phyloP scores from a whole-genome alignment of 1,140 invertebrate genomes.

The Meloidogyne exigua region DNA sequence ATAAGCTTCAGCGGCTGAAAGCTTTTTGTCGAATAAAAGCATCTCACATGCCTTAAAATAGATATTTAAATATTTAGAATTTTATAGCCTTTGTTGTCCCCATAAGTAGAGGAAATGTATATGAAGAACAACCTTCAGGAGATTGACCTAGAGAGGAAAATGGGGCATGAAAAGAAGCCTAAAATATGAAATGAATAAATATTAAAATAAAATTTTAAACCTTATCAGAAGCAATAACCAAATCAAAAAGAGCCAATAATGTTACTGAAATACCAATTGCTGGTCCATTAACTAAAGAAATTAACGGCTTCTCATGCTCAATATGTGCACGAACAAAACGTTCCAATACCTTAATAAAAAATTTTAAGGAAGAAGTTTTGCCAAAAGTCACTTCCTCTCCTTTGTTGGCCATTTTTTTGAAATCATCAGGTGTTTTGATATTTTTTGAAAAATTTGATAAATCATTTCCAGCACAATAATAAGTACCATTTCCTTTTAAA shows the following conservation, averaged over 20 bases:
- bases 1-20: slow-evolving; percentile 75
- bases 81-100: slow-evolving; percentile 72
- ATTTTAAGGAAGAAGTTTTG: slow-evolving; percentile 6
- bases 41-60: slow-evolving; percentile 74
- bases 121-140: slow-evolving; percentile 80
- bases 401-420: slow-evolving; percentile 64
- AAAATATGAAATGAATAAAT: slow-evolving; percentile 46
- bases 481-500: slow-evolving; percentile 33
- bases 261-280: slow-evolving; percentile 87
- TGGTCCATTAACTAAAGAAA: slow-evolving; percentile 86
- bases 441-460: slow-evolving; percentile 69
- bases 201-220: slow-evolving; percentile 61
- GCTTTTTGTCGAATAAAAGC: slow-evolving; percentile 77
- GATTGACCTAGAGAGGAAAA: slow-evolving; percentile 78
- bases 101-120: slow-evolving; percentile 78
- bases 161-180: slow-evolving; percentile 81
- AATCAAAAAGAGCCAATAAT: slow-evolving; percentile 79
- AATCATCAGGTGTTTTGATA: slow-evolving; percentile 55
- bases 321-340: slow-evolving; percentile 78
- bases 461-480: slow-evolving; percentile 78
- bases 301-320: slow-evolving; percentile 81
- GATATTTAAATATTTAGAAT: slow-evolving; percentile 22
- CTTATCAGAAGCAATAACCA: slow-evolving; percentile 79
- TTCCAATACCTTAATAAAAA: slow-evolving; percentile 54
- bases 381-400: slow-evolving; percentile 48